Percentiles rank a stretch among this genome's conserved stretches.
These are phyloP conservation scores for Tachypleus tridentatus DNA, from an alignment of 1,140 invertebrate genomes.

Conservation along the genomic window DNA sequence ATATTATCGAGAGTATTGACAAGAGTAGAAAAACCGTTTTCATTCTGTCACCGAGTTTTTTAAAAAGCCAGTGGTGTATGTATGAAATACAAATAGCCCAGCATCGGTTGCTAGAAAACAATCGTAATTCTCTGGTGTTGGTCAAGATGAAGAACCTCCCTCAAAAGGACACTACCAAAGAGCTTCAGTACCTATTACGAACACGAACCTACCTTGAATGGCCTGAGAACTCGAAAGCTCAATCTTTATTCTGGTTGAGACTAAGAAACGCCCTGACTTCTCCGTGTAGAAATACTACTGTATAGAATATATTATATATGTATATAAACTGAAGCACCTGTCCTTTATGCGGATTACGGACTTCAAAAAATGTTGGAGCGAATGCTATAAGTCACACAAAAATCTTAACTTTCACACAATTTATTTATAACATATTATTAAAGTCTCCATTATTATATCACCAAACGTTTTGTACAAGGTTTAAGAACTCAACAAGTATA, in stretches of 20 bases:
- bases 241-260: slow-evolving; percentile 15
- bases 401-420: too few relatives aligned
- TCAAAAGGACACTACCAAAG: slow-evolving; percentile 6
- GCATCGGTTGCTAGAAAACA: slow-evolving; percentile 11
- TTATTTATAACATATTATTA: too few relatives aligned
- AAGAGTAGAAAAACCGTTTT: slow-evolving; percentile 22
- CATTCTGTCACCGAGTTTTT: slow-evolving; percentile 23
- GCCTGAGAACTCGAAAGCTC: slow-evolving; percentile 7
- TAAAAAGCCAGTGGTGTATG: slow-evolving; percentile 25
- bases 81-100: slow-evolving; percentile 21
- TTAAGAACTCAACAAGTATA: too few relatives aligned
- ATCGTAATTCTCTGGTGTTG: slow-evolving; percentile 9
- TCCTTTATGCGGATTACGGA: too few relatives aligned
- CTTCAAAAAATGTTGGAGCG: too few relatives aligned
- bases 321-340: too few relatives aligned
- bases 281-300: not conserved
- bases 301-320: too few relatives aligned
- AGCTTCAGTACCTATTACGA: slow-evolving; percentile 13
- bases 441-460: too few relatives aligned
- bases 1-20: slow-evolving; percentile 25
- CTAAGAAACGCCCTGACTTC: slow-evolving; percentile 5
- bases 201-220: slow-evolving; percentile 15
- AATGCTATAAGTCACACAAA: too few relatives aligned
- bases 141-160: slow-evolving; percentile 9
- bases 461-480: too few relatives aligned